Evolutionary conservation across 2,113 vertebrate genomes (phyloP).

Genomic region (Ceyx melanurus): DNA sequence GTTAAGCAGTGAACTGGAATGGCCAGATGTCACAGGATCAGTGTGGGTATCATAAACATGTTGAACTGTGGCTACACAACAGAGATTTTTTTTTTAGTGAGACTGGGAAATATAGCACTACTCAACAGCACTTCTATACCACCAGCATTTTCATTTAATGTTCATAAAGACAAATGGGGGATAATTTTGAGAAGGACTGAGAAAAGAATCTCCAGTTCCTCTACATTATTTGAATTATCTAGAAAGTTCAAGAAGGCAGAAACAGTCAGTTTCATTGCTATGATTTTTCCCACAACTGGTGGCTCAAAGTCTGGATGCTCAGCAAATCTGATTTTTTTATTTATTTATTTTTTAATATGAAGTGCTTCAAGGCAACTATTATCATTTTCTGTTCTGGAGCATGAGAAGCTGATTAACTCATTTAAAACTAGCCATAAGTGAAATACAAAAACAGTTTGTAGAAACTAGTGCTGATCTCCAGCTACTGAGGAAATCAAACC

Average conservation of each 20-base stretch:
- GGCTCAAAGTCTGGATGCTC: background rate
- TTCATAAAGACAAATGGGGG: background rate
- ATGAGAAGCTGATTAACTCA: background rate
- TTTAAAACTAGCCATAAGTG: background rate
- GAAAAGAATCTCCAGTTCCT: background rate
- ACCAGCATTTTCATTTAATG: background rate
- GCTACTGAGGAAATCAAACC: background rate
- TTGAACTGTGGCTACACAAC: background rate
- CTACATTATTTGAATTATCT: background rate
- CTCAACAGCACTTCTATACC: background rate
- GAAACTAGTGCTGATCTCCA: background rate
- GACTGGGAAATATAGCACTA: background rate
- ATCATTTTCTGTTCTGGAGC: background rate
- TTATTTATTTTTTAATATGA: background rate
- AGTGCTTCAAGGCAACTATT: background rate
- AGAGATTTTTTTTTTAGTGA: background rate
- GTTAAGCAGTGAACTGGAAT: background rate
- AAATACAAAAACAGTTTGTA: background rate
- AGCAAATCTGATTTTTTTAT: background rate
- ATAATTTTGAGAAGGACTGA: background rate
- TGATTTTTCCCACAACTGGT: background rate
- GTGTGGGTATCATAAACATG: background rate
- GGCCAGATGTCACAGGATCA: background rate
- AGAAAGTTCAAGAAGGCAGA: background rate
- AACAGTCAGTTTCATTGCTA: background rate